These are phyloP conservation scores for Sepiola atlantica DNA, from an alignment of 2,888 invertebrate genomes.

Conservation along the genomic window DNA sequence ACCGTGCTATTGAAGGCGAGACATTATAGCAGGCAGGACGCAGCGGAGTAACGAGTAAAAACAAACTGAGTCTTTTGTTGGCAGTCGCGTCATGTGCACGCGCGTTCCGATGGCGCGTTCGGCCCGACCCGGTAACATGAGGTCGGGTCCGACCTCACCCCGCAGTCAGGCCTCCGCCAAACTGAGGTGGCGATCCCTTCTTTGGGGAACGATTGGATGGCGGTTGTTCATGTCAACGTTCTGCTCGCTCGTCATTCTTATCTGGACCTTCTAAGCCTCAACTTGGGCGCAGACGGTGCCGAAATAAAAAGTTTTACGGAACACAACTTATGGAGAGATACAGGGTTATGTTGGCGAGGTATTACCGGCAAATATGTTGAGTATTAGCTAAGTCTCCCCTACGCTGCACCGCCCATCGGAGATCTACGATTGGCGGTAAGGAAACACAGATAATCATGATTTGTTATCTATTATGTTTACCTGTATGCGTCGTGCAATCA, in stretches of 20 bases:
- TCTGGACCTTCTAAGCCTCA: neutral
- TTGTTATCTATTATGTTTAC: neutral
- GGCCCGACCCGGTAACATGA: neutral
- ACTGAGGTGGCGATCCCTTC: neutral
- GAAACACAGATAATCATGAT: too few species aligned
- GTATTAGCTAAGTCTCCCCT: slow-evolving; percentile 64
- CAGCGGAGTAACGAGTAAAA: neutral
- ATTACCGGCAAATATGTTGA: slow-evolving; percentile 54
- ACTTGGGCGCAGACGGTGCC: neutral
- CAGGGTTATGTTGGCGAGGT: slow-evolving; percentile 56
- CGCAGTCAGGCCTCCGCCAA: neutral
- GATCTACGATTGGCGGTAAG: slow-evolving; percentile 61
- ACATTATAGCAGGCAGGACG: neutral
- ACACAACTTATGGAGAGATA: slow-evolving; percentile 60
- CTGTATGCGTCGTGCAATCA: too few species aligned
- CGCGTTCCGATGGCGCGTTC: neutral
- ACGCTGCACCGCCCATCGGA: slow-evolving; percentile 62
- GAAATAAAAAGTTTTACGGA: slow-evolving; percentile 46
- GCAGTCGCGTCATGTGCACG: neutral
- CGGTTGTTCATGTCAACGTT: neutral
- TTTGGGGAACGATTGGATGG: neutral
- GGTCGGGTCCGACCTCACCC: neutral
- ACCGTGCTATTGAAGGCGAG: neutral
- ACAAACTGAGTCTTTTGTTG: neutral
- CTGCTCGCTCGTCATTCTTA: neutral